phyloP scores from a whole-genome alignment of 2,888 invertebrate species.

The Tetheella fluctuosa region DNA sequence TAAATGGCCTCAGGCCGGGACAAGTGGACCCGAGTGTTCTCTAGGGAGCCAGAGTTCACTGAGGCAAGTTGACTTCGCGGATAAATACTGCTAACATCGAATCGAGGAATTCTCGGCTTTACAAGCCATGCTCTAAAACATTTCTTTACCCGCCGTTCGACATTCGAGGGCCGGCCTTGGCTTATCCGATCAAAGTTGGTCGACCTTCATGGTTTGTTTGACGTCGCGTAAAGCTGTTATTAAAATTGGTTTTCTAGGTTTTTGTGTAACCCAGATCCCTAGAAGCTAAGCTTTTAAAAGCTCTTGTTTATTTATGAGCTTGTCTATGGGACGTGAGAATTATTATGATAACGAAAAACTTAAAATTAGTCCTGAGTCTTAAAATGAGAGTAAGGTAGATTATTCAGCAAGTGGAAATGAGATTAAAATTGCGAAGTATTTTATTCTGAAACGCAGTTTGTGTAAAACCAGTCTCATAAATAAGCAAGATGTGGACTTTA shows the following conservation, averaged over 20 bases:
- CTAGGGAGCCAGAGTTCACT: slow-evolving; percentile 29
- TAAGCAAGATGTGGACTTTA: slow-evolving; percentile 3
- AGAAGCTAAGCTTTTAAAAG: background rate
- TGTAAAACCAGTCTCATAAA: background rate
- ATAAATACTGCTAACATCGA: slow-evolving; percentile 26
- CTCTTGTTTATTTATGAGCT: background rate
- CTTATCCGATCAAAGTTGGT: slow-evolving; percentile 10
- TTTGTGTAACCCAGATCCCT: background rate
- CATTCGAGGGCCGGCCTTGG: slow-evolving; percentile 4
- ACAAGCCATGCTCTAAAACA: slow-evolving; percentile 22
- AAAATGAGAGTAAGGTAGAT: too few species aligned
- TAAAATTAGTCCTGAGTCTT: background rate
- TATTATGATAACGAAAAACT: background rate
- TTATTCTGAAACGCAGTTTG: background rate
- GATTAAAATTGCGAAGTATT: background rate
- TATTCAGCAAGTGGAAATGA: background rate
- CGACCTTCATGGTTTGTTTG: background rate
- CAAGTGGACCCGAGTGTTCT: slow-evolving; percentile 30
- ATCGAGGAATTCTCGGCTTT: slow-evolving; percentile 23
- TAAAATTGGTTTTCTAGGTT: slow-evolving; percentile 6
- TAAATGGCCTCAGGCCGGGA: slow-evolving; percentile 27
- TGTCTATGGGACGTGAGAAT: background rate
- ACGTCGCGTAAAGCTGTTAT: slow-evolving; percentile 8
- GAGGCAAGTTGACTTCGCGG: slow-evolving; percentile 20
- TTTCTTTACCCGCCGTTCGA: slow-evolving; percentile 10